Evolutionary conservation across 2,888 invertebrate species (phyloP), one percentile per base, ranked within the genome.

Genomic region (Phragmatobia fuliginosa): DNA sequence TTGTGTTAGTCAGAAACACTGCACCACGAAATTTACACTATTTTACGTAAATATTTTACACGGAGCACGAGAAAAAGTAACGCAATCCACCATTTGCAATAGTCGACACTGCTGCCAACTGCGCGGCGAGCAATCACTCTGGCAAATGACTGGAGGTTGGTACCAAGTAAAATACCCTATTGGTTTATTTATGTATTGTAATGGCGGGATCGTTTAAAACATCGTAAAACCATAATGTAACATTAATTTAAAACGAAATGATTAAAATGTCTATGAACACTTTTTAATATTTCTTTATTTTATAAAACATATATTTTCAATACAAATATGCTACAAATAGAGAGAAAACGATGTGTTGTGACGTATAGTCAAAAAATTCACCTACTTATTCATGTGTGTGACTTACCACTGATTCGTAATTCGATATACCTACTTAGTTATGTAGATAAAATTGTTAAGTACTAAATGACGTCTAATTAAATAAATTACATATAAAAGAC

Each of bases 11-110:
- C 95, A 95, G 95, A 95, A 95, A 95, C 95, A 95, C 95, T 90
- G 94, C 94, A 90, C 91, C 89, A 88, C 90, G 85, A 92, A 92
- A 90, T 91, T 92, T 89, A 88, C 95, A 95, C 94, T 92, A 94
- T 95, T 95, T 95, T 95, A 95, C 95, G 95, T 95, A 95, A 95
- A 95, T 95, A 95, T 95, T 95, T 95, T 93, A 94, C 93, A 94
- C 94, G 90, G 95, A 94, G 94, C 95, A 94, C 95, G 92, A 91
- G 94, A 95, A 94, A 95, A 95, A 94, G 95, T 88, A 94, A 95
- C 94, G 94, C 93, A 91, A 95, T 95, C 95, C 95, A 94, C 95
- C 95, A 95, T 95, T 95, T 95, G 95, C 95, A 93, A 92, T 89
- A 91, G 91, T 88, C 88, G 91, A 90, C 95, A 95, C 95, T 95